These are phyloP conservation scores for Trichopria drosophilae DNA, from an alignment of 2,888 invertebrate genomes.

Conservation along the genomic window DNA sequence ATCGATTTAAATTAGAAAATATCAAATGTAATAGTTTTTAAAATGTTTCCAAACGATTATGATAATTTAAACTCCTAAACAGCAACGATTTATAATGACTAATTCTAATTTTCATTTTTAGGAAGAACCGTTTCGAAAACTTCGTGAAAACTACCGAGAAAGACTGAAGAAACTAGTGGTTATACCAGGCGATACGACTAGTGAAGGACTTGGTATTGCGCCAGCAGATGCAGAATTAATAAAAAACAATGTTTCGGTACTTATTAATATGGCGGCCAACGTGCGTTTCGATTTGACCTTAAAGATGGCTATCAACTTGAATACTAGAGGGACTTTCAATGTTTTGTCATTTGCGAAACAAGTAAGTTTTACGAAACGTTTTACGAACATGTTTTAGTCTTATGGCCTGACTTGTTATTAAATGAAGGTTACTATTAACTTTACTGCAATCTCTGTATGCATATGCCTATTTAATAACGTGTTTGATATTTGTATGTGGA, in stretches of 20 bases:
- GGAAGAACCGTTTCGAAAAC: conserved; percentile 53
- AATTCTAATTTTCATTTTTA: too few species aligned
- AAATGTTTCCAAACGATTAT: too few species aligned
- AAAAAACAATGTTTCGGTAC: conserved; percentile 67
- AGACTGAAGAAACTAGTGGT: conserved; percentile 67
- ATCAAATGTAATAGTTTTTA: too few species aligned
- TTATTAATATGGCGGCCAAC: conserved; percentile 87
- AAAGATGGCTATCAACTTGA: conserved; percentile 67
- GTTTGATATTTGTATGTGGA: too few species aligned
- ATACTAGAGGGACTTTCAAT: conserved; percentile 65
- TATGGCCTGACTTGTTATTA: too few species aligned
- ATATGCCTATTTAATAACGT: too few species aligned
- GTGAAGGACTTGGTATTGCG: conserved; percentile 65
- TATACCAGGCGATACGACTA: conserved; percentile 68
- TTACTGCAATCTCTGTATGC: too few species aligned
- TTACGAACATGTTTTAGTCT: too few species aligned
- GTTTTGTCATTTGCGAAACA: conserved; percentile 60
- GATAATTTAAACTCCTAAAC: too few species aligned
- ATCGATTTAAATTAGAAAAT: too few species aligned
- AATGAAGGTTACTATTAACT: too few species aligned
- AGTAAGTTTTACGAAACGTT: conserved; percentile 39
- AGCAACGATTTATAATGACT: too few species aligned
- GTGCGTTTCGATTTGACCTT: conserved; percentile 74
- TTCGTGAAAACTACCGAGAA: conserved; percentile 63
- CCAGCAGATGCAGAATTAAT: conserved; percentile 64